Evolutionary conservation across 2,888 invertebrate genomes (phyloP).

Genomic region (Cristatella mucedo): DNA sequence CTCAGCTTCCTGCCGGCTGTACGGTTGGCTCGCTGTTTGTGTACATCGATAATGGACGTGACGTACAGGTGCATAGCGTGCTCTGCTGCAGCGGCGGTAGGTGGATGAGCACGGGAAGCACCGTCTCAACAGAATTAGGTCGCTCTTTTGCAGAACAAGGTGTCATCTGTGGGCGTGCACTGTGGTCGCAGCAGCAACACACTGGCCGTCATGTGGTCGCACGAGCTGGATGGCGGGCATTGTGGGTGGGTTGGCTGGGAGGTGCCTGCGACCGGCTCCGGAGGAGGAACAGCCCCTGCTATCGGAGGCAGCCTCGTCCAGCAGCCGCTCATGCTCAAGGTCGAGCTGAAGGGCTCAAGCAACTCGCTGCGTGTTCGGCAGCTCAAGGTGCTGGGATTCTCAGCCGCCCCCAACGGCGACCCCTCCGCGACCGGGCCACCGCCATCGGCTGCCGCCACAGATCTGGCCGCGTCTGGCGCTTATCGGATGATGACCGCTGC

Average conservation of each 20-base stretch:
- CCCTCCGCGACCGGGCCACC: conserved; percentile 34
- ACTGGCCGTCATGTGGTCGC: conserved; percentile 44
- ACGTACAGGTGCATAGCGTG: no score
- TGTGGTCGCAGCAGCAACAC: conserved; percentile 68
- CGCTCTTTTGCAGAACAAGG: conserved; percentile 61
- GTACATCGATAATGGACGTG: no score
- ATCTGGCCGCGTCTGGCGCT: no score
- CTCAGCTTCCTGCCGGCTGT: no score
- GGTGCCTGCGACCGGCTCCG: conserved; percentile 44
- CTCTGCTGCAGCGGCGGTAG: no score
- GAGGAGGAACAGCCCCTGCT: no score
- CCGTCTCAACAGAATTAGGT: no score
- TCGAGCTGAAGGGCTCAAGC: conserved; percentile 80
- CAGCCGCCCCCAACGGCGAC: conserved; percentile 44
- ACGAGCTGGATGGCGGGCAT: conserved; percentile 68
- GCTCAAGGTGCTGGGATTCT: conserved; percentile 42
- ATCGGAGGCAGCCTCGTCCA: no score
- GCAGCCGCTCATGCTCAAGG: conserved; percentile 43
- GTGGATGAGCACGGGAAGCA: no score
- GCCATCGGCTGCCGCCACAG: no score
- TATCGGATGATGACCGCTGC: no score
- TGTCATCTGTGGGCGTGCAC: conserved; percentile 64
- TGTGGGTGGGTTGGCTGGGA: conserved; percentile 82
- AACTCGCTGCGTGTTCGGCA: conserved; percentile 75
- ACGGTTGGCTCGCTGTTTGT: no score